Evolutionary conservation across 2,797 vertebrate species (phyloP), one percentile per base, ranked within the genome.

Genomic region (Coracias cyanogaster): DNA sequence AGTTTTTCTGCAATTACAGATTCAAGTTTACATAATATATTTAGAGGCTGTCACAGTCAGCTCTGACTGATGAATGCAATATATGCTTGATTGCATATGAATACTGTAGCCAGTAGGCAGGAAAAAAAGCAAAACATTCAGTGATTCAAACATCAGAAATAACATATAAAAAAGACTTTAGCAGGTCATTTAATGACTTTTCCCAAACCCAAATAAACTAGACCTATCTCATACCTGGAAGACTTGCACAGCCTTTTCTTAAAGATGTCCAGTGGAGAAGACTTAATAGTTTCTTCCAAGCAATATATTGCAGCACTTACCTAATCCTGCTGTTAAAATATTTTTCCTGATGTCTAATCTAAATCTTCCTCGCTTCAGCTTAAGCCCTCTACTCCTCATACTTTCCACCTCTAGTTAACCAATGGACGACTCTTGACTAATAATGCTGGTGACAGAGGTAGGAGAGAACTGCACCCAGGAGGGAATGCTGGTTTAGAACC

Each of bases 1-100:
- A 35, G 5, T 57, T 95, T 93, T 76, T 76, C 52, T 89, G 24
- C 22, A 55, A 81, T 65, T 79, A 54, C 17, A 72, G 19, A 82
- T 87, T 90, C 13, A 19, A 58, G 16, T 73, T 91, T 73, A 18
- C 24, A 51, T 21, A 70, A 45, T 55, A 48, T 45, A 45, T 89
- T 84, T 82, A 60, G 13, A 91, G 16, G 28, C 4, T 92, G 15
- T 45, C 39, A 57, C 20, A 82, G 43, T 64, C 48, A 62, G 4
- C 25, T 72, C 41, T 66, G 21, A 41, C 49, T 79, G 71, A 48
- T 52, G n/a, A 66, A 33, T 54, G 25, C 20, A 73, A 45, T 24
- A 19, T 21, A 35, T 15, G 18, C 62, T 62, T 51, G 8, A 7
- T 33, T 82, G 43, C 28, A 67, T 51, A 52, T 46, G 78, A 94